Percentiles rank a stretch among this genome's conserved stretches.
Evolutionary conservation across 2,113 vertebrate genomes (phyloP).

Genomic region (Echinops telfairi): DNA sequence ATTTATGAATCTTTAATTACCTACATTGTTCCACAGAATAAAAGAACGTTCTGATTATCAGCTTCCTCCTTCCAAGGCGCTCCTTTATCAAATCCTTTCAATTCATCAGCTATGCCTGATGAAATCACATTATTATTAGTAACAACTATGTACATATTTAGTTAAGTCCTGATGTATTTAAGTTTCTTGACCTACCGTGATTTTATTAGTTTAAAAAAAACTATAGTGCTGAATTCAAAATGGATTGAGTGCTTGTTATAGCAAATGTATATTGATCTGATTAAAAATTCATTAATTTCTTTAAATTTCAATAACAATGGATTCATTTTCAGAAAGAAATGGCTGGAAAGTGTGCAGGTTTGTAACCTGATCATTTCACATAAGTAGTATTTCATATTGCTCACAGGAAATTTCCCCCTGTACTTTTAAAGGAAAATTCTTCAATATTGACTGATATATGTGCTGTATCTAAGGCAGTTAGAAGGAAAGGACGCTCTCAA

Average conservation of each 20-base stretch:
- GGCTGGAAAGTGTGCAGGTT: constrained; percentile 46
- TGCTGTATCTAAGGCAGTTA: constrained; percentile 40
- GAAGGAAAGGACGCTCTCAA: constrained; percentile 59
- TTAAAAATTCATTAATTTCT: constrained; percentile 77
- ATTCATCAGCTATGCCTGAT: constrained; percentile 4
- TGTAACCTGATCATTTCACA: constrained; percentile 60
- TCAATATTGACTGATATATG: constrained; percentile 41
- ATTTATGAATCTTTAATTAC: constrained; percentile 58
- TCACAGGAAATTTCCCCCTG: constrained; percentile 20
- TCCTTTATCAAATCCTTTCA: constrained; percentile 43
- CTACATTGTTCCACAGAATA: neutral
- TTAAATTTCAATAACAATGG: constrained; percentile 64
- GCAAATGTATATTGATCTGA: constrained; percentile 77
- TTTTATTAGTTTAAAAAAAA: constrained; percentile 74
- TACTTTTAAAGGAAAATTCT: constrained; percentile 60
- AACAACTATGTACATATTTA: constrained; percentile 28
- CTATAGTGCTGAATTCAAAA: constrained; percentile 51
- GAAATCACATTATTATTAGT: constrained; percentile 41
- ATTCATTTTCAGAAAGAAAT: constrained; percentile 73
- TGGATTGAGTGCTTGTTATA: constrained; percentile 68
- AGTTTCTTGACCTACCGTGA: constrained; percentile 58
- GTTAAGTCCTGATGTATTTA: constrained; percentile 58
- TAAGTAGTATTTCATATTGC: constrained; percentile 63
- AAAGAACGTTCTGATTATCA: constrained; percentile 29
- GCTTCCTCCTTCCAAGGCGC: neutral